Evolutionary conservation across 2,113 vertebrate species (phyloP).

Genomic region (Rhinolophus sinicus): DNA sequence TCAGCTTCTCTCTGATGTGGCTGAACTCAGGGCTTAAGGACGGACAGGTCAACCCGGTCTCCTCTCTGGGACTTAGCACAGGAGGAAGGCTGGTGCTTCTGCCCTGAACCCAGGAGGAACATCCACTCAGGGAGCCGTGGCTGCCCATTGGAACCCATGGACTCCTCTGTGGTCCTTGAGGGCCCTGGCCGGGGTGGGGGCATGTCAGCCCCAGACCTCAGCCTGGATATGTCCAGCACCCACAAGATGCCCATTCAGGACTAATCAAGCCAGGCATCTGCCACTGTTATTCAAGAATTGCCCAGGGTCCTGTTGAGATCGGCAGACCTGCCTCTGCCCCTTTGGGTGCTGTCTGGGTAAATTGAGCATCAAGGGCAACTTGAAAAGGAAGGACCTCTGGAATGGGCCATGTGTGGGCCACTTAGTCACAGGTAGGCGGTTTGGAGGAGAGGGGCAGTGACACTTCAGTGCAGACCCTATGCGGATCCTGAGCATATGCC

Average conservation of each 20-base stretch:
- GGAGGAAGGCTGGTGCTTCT: background rate
- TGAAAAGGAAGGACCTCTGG: background rate
- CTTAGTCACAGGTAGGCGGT: background rate
- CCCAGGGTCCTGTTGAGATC: background rate
- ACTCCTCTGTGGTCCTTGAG: background rate
- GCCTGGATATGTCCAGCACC: background rate
- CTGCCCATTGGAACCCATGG: background rate
- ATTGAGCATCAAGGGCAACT: background rate
- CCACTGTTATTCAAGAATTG: background rate
- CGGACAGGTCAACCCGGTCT: rapidly evolving
- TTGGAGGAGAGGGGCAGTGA: background rate
- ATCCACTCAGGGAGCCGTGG: background rate
- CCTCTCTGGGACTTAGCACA: background rate
- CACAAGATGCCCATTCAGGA: background rate
- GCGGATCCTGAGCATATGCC: background rate
- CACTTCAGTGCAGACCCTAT: no score
- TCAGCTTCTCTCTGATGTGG: background rate
- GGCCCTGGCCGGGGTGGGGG: background rate
- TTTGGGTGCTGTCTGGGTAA: background rate
- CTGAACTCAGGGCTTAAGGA: background rate
- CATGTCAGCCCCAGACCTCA: background rate
- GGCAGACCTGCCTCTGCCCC: background rate
- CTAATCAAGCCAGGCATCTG: background rate
- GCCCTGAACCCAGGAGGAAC: background rate
- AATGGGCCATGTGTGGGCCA: background rate